phyloP scores from a whole-genome alignment of 64 coral and sea anemone genomes.

The Porites lutea region DNA sequence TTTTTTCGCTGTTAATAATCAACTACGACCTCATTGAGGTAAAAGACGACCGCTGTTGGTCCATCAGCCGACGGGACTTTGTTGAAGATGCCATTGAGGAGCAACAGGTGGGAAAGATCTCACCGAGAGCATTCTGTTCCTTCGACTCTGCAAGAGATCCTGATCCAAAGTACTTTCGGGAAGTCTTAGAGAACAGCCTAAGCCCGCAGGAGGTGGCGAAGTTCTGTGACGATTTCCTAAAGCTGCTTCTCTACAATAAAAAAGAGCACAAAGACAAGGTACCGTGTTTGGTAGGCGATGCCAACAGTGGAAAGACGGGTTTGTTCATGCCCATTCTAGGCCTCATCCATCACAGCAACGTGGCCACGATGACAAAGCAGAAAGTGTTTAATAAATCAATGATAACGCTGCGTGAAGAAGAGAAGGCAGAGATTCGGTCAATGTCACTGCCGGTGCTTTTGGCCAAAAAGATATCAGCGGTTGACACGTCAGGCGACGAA shows the following conservation, averaged over 20 bases:
- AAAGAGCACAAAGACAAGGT: slow-evolving; percentile 23
- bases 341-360: background rate
- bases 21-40: slow-evolving; percentile 50
- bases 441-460: too few relatives aligned
- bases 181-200: background rate
- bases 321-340: background rate
- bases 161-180: background rate
- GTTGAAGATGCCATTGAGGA: background rate
- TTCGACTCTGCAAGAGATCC: background rate
- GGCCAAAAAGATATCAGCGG: too few relatives aligned
- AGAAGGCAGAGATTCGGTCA: too few relatives aligned
- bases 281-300: slow-evolving; percentile 3
- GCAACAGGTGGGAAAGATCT: background rate
- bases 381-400: background rate
- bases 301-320: background rate
- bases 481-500: too few relatives aligned
- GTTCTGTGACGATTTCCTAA: background rate
- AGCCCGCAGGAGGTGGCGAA: background rate
- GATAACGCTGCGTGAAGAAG: too few relatives aligned
- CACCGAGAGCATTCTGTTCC: background rate
- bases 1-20: slow-evolving; percentile 1
- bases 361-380: background rate
- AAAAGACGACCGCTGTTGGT: background rate
- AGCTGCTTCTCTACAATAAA: background rate
- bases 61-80: too few relatives aligned